Base-by-base conservation (phyloP, 2,888 invertebrate genomes). In the Atherix ibis region DNA sequence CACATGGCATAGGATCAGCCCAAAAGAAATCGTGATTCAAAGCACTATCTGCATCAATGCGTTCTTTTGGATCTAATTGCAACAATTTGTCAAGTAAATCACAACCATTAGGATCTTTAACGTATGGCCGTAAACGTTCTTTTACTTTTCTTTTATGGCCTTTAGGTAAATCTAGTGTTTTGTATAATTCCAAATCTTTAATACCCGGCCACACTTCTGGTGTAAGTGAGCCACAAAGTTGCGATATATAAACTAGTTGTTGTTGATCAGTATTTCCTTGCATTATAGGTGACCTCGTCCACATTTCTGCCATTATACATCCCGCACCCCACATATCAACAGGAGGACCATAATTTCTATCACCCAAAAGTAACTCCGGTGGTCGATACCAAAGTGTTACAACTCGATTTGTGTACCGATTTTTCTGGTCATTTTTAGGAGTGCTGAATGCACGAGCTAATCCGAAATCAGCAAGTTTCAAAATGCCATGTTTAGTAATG, bases 241-340 rank as follows among this genome's bases (percentile, higher is more conserved):
- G 91, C 0, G 88, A 87, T 40, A 99, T 98, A 12, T 95, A 68
- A 18, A 83, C 84, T 8, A 99, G 60, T 53, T 99, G 98, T 53
- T 91, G 87, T 50, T 94, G 94, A 49, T 98, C 98, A 0, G 94
- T 91, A 32, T 83, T 87, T 13, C 98, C 98, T 61, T 87, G 87
- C 87, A 89, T 88, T 39, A 89, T 88, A 0, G 89, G 97, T 4
- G 81, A 81, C 13, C 82, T 66, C 0, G 94, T 97, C 97, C 97
- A 98, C 89, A 98, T 89, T 65, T 98, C 98, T 0, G 97, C 97
- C 97, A 98, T 97, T 41, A 98, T 98, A 54, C 98, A 99, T 1
- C 98, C 98, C 1, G 92, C 95, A 1, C 87, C 87, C 87, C 87
- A 87, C 65, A 97, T 73, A 65, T 99, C 98, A 10, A 98, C 92